Base-by-base conservation (phyloP, 2,888 invertebrate genomes). In the Formica aserva region DNA sequence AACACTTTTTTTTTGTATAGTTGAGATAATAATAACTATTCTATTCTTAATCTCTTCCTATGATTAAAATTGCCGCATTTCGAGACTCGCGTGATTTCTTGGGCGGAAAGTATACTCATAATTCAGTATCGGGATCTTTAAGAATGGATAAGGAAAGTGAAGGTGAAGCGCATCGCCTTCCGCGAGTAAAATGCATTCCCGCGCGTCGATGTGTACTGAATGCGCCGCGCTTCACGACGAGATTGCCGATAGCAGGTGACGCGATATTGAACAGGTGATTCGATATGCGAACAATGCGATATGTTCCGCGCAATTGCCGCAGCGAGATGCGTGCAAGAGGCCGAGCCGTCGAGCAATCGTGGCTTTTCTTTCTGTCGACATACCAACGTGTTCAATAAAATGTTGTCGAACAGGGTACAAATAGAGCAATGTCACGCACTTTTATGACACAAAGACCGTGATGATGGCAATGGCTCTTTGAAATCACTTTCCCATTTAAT, bases 201-300 rank as follows among this genome's bases (percentile, higher is more conserved):
- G 82, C 66, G 71, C 38, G 45, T 66, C 82, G 63, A 71, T 71
- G 80, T 66, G n/a, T 63, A 82, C 69, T 84, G 65, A 83, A 86
- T 82, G 83, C 85, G 77, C 82, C 66, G 85, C 84, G 86, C 84
- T 62, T 82, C 82, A 65, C 74, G 77, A 77, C 74, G 84, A 75
- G 86, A 88, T 88, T 81, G 82, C n/a, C 88, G 88, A 88, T 88
- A 88, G 85, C 88, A 83, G 75, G 85, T 87, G 74, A 84, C 72
- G 78, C 78, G 78, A 80, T 80, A 80, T 80, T 45, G 78, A 80
- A 80, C 78, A 80, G 78, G 78, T 80, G 78, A 80, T 80, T 80
- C 78, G 72, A 80, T 80, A 80, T 80, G 72, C 60, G 78, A 80
- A 80, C 72, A 80, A 80, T 80, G 45, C 72, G 45, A 80, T 72